Evolutionary conservation across 2,888 invertebrate genomes (phyloP), one percentile per base, ranked within the genome.

Genomic region (Machimus atricapillus): DNA sequence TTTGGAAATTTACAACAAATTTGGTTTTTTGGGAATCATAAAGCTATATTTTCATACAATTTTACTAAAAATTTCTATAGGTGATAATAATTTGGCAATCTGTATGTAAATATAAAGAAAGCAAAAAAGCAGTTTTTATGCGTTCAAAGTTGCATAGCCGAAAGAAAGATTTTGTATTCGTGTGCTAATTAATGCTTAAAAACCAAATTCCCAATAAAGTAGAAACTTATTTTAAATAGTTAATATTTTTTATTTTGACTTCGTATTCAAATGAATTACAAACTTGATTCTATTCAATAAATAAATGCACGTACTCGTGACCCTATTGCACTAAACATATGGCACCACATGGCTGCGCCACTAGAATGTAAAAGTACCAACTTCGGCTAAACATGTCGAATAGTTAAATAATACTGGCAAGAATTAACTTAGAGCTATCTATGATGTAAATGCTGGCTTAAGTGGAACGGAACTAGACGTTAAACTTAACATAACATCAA

Each of bases 231-330:
- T 34, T 34, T 58, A 19, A 58, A 23, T 58, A 23, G 8, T 9
- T 23, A 23, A 23, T 58, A 58, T 19, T 58, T 19, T 58, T 58
- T 58, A 58, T 58, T 58, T 58, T 8, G 58, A 23, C 9, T 58
- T 23, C n/a, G n/a, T 58, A 58, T 19, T 19, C n/a, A 9, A 19
- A 23, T 58, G 58, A 58, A 23, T 58, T 87, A 88, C 89, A 27
- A 66, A 66, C 66, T 66, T 58, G 58, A 58, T 58, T 58, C 23
- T 58, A 58, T 23, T 58, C 58, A 58, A 66, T 66, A 66, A 66
- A 23, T 23, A 66, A 66, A 23, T 66, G 66, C 66, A 66, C 66
- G 66, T 66, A 23, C 8, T 3, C 66, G 66, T 66, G 27, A 66
- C 23, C 12, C 12, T 66, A 66, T 66, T 66, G 66, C 66, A 66